A percentile compares a stretch with the other conserved stretches of the same genome.
phyloP scores from a whole-genome alignment of 2,113 vertebrate genomes.

The Pterocles gutturalis region DNA sequence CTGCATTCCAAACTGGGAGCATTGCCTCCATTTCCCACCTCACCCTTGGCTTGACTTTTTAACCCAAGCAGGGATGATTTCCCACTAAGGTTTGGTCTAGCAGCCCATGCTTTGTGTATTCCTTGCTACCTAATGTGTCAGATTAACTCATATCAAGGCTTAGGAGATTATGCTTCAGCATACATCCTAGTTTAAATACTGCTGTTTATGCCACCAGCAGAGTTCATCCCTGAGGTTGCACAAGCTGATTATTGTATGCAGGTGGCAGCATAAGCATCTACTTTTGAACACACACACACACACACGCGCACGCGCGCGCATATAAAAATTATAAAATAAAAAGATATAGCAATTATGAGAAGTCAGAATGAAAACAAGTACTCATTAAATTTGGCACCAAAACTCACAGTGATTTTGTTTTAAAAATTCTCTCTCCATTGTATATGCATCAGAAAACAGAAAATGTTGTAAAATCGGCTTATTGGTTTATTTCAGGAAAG shows the following conservation, averaged over 20 bases:
- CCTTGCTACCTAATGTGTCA: not conserved
- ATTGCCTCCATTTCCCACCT: not conserved
- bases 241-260: constrained; percentile 45
- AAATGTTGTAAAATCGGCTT: not conserved
- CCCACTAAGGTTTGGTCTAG: not conserved
- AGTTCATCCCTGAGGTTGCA: constrained; percentile 20
- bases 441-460: not conserved
- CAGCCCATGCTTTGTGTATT: not conserved
- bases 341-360: not conserved
- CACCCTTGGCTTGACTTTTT: not conserved
- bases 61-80: not conserved
- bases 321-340: not conserved
- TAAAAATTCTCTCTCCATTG: not conserved
- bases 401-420: not conserved
- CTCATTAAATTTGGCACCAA: not conserved
- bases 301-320: too few species aligned
- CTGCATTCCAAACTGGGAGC: not conserved
- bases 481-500: not conserved
- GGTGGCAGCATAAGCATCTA: constrained; percentile 65
- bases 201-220: not conserved
- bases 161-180: not conserved
- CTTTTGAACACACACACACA: not conserved
- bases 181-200: not conserved
- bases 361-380: not conserved
- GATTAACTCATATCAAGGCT: not conserved